A percentile compares a stretch with the other conserved stretches of the same genome.
Conservation (phyloP, 2,113 vertebrate species). For the Oryctolagus cuniculus region mOryCun1.1 NC_091443.1:23549501-23550000, state of each 20-base stretch:
- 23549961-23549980: background rate
- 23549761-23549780: background rate
- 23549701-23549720: constrained; percentile 36
- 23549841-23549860: too few species aligned
- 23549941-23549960: background rate
- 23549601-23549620: too few species aligned
- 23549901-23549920: too few species aligned
- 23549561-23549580: too few species aligned
- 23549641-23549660: too few species aligned
- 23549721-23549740: background rate
- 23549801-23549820: background rate
- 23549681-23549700: constrained; percentile 17
- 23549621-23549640: too few species aligned
- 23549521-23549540: too few species aligned
- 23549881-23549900: too few species aligned
- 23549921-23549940: background rate
- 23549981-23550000: background rate
- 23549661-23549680: background rate
- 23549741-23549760: background rate
- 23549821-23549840: background rate
- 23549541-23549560: too few species aligned
- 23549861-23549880: too few species aligned
- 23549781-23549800: background rate
- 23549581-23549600: too few species aligned
- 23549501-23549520: too few species aligned